Conservation (phyloP, 2,888 invertebrate species). For the Nowickia ferox region DNA sequence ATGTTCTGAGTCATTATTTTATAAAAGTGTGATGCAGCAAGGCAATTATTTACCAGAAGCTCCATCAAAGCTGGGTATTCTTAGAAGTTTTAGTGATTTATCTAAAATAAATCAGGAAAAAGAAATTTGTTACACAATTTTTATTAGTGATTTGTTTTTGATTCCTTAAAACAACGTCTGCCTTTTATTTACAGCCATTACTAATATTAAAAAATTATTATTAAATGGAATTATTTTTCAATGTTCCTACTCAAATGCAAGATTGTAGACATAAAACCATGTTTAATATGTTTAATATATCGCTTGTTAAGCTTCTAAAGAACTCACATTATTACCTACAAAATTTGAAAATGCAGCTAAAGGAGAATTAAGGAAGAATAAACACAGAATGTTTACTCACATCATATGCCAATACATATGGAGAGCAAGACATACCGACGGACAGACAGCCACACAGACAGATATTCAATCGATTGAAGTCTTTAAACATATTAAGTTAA, state of each 20-base stretch:
- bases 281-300: not conserved
- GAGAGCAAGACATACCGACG: not conserved
- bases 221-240: not conserved
- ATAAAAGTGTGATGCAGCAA: too few species aligned
- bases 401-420: not conserved
- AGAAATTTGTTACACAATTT: too few species aligned
- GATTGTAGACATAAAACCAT: not conserved
- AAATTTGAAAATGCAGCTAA: not conserved
- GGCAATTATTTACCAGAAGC: too few species aligned
- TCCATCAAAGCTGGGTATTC: too few species aligned
- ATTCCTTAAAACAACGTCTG: too few species aligned
- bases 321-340: not conserved
- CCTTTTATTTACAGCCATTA: not conserved
- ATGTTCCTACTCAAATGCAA: not conserved
- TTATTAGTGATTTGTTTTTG: too few species aligned
- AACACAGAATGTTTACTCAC: not conserved
- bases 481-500: conserved; percentile 65
- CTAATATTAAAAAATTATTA: not conserved
- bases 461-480: conserved; percentile 55
- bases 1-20: too few species aligned
- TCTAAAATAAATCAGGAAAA: too few species aligned
- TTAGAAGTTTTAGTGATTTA: too few species aligned
- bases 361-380: not conserved
- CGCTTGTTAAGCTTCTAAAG: not conserved
- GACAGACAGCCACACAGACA: not conserved